Evolutionary conservation across 2,888 invertebrate genomes (phyloP).

Genomic region (Eumerus sabulonum): DNA sequence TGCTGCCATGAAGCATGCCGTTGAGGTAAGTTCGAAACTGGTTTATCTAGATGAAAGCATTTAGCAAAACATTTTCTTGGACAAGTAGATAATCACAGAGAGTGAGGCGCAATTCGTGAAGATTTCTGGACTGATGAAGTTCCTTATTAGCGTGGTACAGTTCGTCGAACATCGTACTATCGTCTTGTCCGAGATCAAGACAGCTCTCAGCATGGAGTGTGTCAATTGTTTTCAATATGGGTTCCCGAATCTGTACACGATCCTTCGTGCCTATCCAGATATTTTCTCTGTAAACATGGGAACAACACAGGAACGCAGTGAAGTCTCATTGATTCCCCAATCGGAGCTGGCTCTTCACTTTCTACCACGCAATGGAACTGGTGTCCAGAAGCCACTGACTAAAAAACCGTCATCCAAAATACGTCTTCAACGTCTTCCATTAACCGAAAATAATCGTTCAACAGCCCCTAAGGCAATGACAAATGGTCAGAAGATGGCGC

Average conservation of each 20-base stretch:
- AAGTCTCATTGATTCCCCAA: slow-evolving; percentile 73
- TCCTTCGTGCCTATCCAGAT: slow-evolving; percentile 76
- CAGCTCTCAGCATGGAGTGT: slow-evolving; percentile 71
- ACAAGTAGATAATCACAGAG: slow-evolving; percentile 72
- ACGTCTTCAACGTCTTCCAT: slow-evolving; percentile 44
- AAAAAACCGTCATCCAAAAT: slow-evolving; percentile 41
- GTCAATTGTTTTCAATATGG: slow-evolving; percentile 57
- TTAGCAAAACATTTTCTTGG: neutral
- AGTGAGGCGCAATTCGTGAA: slow-evolving; percentile 72
- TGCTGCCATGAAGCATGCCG: slow-evolving; percentile 77
- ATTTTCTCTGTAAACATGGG: slow-evolving; percentile 75
- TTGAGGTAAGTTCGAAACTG: slow-evolving; percentile 72
- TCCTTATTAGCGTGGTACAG: slow-evolving; percentile 75
- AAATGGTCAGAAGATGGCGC: slow-evolving; percentile 10
- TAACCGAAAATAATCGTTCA: slow-evolving; percentile 47
- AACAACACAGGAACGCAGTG: slow-evolving; percentile 74
- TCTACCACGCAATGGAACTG: slow-evolving; percentile 20
- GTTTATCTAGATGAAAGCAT: too few relatives aligned
- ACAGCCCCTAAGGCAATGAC: slow-evolving; percentile 22
- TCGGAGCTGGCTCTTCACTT: slow-evolving; percentile 71
- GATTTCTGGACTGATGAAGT: slow-evolving; percentile 75
- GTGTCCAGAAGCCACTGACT: slow-evolving; percentile 19
- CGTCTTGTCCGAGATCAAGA: slow-evolving; percentile 76
- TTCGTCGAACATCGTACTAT: slow-evolving; percentile 75
- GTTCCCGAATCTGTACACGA: slow-evolving; percentile 76